Percentiles rank a stretch among this genome's conserved stretches.
Evolutionary conservation across 2,888 invertebrate genomes (phyloP).

Genomic region (Rhamphomyia laevipes): DNA sequence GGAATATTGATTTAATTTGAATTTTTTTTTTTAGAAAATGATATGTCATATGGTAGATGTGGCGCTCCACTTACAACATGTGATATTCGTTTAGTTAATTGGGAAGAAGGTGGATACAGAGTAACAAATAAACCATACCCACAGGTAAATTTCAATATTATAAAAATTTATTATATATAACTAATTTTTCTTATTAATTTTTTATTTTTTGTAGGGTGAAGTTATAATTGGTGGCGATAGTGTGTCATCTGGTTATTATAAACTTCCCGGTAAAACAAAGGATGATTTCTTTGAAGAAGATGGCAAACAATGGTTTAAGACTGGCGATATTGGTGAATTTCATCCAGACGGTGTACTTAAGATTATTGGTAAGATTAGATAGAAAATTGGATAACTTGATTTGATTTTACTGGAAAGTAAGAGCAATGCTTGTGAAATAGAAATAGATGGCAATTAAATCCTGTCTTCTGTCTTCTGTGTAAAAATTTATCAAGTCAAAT

Average conservation of each 20-base stretch:
- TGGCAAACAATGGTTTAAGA: constrained; percentile 84
- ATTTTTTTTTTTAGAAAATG: constrained; percentile 27
- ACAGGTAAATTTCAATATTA: constrained; percentile 33
- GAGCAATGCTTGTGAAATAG: too few species aligned
- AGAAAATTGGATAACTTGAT: neutral
- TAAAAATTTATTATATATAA: neutral
- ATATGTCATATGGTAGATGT: constrained; percentile 58
- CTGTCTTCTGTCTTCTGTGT: too few species aligned
- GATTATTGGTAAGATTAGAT: constrained; percentile 88
- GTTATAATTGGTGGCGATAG: constrained; percentile 79
- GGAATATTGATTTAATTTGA: neutral
- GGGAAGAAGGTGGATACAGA: constrained; percentile 89
- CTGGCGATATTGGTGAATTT: constrained; percentile 93
- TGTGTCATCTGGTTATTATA: constrained; percentile 90
- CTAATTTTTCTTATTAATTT: neutral
- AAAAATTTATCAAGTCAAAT: too few species aligned
- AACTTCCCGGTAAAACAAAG: constrained; percentile 72
- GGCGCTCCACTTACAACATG: constrained; percentile 79
- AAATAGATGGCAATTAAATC: too few species aligned
- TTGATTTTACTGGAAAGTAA: too few species aligned
- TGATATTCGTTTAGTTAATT: constrained; percentile 76
- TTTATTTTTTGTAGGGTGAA: constrained; percentile 47
- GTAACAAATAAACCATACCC: constrained; percentile 77
- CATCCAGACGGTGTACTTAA: constrained; percentile 88
- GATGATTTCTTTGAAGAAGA: constrained; percentile 79